Base-by-base conservation (phyloP, 2,113 vertebrate genomes). In the Lycaon pictus region DNA sequence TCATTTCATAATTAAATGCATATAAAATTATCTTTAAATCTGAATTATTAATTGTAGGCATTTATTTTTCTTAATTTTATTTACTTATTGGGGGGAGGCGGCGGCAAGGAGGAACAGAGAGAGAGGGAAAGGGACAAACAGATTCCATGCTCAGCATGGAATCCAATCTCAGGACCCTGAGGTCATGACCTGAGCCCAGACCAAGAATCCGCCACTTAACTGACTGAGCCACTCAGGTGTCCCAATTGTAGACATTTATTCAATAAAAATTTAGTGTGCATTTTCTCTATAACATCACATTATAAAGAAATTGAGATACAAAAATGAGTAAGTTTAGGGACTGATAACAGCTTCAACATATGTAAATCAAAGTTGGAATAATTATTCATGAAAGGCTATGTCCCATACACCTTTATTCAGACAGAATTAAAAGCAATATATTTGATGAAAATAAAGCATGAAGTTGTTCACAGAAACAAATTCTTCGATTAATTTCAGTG, bases 401-500 rank as follows among this genome's bases (percentile, higher is more conserved):
- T 23, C 19, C 27, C 55, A 71, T 51, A 81, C 51, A 90, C 71
- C 22, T 95, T 74, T 77, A 65, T 55, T 76, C 69, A 88, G 88
- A 55, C 16, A 80, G n/a, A 91, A 88, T 88, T 35, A 27, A 89
- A 35, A 93, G 62, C 13, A 89, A 94, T 43, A 60, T 20, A 55
- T 89, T 37, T 69, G 37, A 74, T 16, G 72, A 72, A 95, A 94
- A 85, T 8, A 74, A 37, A 48, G 20, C 74, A 53, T 51, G n/a
- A 60, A 71, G 35, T 29, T 94, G 32, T 53, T 60, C 69, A 65
- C 60, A 90, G 53, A 95, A 82, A 63, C 25, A 27, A 29, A 11
- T 83, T 80, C 22, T 65, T 88, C 27, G 83, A 60, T 72, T 94
- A 88, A 93, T 97, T 90, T 97, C 32, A 90, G 22, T 79, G 51